Base-by-base conservation (phyloP, 2,888 invertebrate genomes). In the Congeria kusceri region DNA sequence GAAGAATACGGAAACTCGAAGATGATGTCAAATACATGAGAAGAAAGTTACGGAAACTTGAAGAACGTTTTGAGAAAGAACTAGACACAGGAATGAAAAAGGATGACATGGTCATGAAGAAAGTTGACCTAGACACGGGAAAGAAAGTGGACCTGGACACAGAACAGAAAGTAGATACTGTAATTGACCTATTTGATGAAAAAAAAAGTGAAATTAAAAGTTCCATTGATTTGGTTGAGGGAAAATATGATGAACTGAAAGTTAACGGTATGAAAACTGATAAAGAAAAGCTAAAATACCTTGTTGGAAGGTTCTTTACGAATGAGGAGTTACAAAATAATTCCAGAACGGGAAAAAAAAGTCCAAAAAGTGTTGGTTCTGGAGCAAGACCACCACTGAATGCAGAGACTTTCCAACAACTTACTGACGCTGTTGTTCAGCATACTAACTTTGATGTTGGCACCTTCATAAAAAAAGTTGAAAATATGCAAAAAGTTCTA, bases 201-300 rank as follows among this genome's bases (percentile, higher is more conserved):
- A 29, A 11, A 53, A 15, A 29, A 47, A 28, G 65, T 49, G 29
- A 65, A 49, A 28, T n/a, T 7, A n/a, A 53, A n/a, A 49, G 20
- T 13, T 27, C 25, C 28, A 27, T 47, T 65, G 20, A 53, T 53
- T 13, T 25, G 23, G 49, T n/a, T 53, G 64, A 64, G 47, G 49
- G 65, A 65, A 53, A 65, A 53, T 28, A 28, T 53, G 47, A 49
- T n/a, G 65, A 65, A 47, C 20, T 28, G 20, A 20, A 53, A 28
- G 18, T 53, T 53, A 25, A 65, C 15, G 23, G n/a, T 27, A 28
- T 27, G 46, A 29, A 23, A 47, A 23, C 29, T 49, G 49, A 53
- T n/a, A 49, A 63, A 53, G 70, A 71, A 29, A 71, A 63, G 63
- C 46, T 71, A 23, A 71, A 57, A 57, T 71, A 71, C 32, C 62